Base-by-base conservation (phyloP, 2,888 invertebrate genomes). In the Palloptera scutellata region DNA sequence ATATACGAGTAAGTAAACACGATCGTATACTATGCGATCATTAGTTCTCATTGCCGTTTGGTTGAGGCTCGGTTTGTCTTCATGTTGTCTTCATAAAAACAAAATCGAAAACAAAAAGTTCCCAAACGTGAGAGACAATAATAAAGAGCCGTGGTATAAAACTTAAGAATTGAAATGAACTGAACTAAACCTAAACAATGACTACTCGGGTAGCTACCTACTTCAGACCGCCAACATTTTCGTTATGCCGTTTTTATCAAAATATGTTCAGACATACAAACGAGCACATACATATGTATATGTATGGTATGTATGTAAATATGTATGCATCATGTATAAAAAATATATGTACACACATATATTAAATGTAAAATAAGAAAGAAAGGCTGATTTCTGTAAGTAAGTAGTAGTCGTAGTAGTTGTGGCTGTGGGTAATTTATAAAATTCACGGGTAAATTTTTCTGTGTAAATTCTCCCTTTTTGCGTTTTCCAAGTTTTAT, bases 41-140 rank as follows among this genome's bases (percentile, higher is more conserved):
- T 61, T 61, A 61, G 61, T 61, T 53, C 52, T 52, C 61, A 61
- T 40, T 40, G 52, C 52, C 52, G 53, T 19, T 52, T 12, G 13
- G 60, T 19, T 45, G 45, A 20, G 13, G 41, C 30, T 19, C 19
- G 15, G 60, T 13, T 45, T 60, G 17, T 30, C 17, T 60, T 13
- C 13, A 15, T 13, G 19, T 45, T 17, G 12, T 13, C 19, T 1
- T 20, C 2, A 30, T 30, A 30, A 30, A 30, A 30, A 6, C 30
- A 30, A 30, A 30, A 30, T 2, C 30, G 6, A 30, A 17, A 15
- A n/a, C 40, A 15, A 41, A 11, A 43, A 55, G 17, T 64, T 57
- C 51, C 64, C 64, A 40, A 64, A 58, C 45, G 51, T 64, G 57
- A n/a, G 48, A 64, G 64, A 62, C 53, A 30, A 30, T 30, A 30